Evolutionary conservation across 1,140 invertebrate species (phyloP), one percentile per base, ranked within the genome.

Genomic region (Pogonus chalceus): DNA sequence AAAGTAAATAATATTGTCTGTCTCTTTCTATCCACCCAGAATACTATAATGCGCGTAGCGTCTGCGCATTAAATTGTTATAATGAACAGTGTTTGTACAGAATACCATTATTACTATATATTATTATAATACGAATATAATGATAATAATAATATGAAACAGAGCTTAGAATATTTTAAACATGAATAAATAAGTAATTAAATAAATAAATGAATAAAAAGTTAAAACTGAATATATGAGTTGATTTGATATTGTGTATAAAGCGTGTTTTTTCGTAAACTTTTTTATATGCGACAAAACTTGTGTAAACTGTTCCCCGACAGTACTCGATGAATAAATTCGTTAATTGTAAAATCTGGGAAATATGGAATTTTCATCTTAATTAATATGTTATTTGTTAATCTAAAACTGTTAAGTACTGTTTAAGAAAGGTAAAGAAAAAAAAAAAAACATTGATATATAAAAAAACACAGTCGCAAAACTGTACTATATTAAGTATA

Each of bases 311-410:
- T 9, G 18, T 9, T 43, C 37, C 37, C 37, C 37, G 37, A 43
- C 37, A 43, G 37, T 10, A 9, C 18, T 18, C 18, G 37, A 18
- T 43, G 37, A 43, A 31, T 31, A 14, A 31, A 31, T 7, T 7
- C 14, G 26, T 7, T 7, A 31, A 31, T 7, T 7, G 14, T 31
- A 43, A 4, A 4, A 43, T 16, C 4, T 18, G 37, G 37, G 14
- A 43, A 10, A 18, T 4, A 43, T 12, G 37, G 18, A 12, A 43
- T 16, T 64, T 60, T 68, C 66, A 69, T 66, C 66, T 68, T 57
- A 63, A 69, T 66, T 61, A 64, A 64, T 70, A 70, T 70, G 68
- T 70, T 70, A 68, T 68, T 70, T 70, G 68, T 70, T 70, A 69
- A 69, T 60, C 54, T 62, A 69, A 70, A 63, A 65, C 68, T 70